Conservation (phyloP, 2,888 invertebrate genomes). For the Oxycera nigricornis region DNA sequence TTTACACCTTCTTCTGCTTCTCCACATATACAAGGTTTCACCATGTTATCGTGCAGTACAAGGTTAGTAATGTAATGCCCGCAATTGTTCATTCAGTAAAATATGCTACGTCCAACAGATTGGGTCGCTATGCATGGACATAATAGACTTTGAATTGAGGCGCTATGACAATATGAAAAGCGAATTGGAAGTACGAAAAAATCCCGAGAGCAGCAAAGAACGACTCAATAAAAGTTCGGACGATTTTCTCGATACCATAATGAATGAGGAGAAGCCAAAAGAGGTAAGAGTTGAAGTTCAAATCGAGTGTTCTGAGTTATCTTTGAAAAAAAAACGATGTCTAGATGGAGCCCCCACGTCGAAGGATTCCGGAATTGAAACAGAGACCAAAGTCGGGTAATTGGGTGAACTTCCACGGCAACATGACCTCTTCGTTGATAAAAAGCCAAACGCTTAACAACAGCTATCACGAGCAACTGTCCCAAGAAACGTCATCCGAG, state of each 20-base stretch:
- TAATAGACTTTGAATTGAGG: slow-evolving; percentile 92
- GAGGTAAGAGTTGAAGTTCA: slow-evolving; percentile 52
- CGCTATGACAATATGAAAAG: slow-evolving; percentile 93
- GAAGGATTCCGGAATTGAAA: slow-evolving; percentile 76
- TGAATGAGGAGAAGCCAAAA: slow-evolving; percentile 62
- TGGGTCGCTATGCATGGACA: slow-evolving; percentile 95
- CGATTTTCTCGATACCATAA: slow-evolving; percentile 59
- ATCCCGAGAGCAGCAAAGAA: slow-evolving; percentile 60
- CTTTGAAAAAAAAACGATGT: background rate
- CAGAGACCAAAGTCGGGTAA: slow-evolving; percentile 79
- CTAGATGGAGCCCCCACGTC: slow-evolving; percentile 69
- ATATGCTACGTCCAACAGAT: slow-evolving; percentile 66
- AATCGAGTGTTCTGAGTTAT: background rate
- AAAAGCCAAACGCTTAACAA: slow-evolving; percentile 70
- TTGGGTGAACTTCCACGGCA: slow-evolving; percentile 65
- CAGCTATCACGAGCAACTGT: slow-evolving; percentile 73
- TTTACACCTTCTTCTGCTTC: slow-evolving; percentile 96
- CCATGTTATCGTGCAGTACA: slow-evolving; percentile 91
- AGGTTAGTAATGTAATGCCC: slow-evolving; percentile 66
- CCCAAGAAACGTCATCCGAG: slow-evolving; percentile 51
- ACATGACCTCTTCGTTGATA: slow-evolving; percentile 64
- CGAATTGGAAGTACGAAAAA: slow-evolving; percentile 68
- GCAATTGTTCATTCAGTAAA: background rate
- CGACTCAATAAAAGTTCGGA: slow-evolving; percentile 58
- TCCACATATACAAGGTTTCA: slow-evolving; percentile 96